Conservation (phyloP, 2,888 invertebrate genomes). For the Apodemia mormo region DNA sequence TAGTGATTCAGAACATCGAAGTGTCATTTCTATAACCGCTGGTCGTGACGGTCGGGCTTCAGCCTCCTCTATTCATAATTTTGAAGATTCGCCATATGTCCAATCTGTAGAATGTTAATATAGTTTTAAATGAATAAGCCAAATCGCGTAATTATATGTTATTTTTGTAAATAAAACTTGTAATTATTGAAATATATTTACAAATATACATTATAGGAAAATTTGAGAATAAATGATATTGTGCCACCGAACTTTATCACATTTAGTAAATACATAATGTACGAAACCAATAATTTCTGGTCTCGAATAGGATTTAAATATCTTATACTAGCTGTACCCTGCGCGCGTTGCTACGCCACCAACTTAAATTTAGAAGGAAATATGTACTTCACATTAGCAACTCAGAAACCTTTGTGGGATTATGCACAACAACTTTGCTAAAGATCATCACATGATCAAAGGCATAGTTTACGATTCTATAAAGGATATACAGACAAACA, state of each 20-base stretch:
- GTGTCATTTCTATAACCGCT: slow-evolving; percentile 74
- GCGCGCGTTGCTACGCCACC: too few relatives aligned
- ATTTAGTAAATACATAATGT: slow-evolving; percentile 30
- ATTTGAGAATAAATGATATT: not conserved
- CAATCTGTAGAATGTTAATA: slow-evolving; percentile 66
- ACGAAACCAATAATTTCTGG: not conserved
- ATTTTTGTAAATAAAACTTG: slow-evolving; percentile 21
- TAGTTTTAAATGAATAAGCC: slow-evolving; percentile 39
- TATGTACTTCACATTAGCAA: too few relatives aligned
- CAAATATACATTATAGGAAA: not conserved
- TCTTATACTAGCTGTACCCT: too few relatives aligned
- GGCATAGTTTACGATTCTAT: too few relatives aligned
- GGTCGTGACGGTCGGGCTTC: slow-evolving; percentile 64
- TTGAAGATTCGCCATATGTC: slow-evolving; percentile 63
- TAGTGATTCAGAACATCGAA: slow-evolving; percentile 74
- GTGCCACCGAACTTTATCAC: slow-evolving; percentile 57
- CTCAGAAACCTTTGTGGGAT: too few relatives aligned
- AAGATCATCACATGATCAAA: too few relatives aligned
- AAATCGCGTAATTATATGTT: slow-evolving; percentile 7
- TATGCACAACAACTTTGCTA: too few relatives aligned
- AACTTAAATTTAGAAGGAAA: too few relatives aligned
- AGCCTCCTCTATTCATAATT: slow-evolving; percentile 56
- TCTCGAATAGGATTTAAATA: not conserved
- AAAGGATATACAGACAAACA: too few relatives aligned
- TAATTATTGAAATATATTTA: slow-evolving; percentile 10